A percentile compares a stretch with the other conserved stretches of the same genome.
Conservation (phyloP, 2,113 vertebrate species). For the Rattus norvegicus region GRCr8 NC_086020.1:73282001-73282500, state of each 20-base stretch:
- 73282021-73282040: not conserved
- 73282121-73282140: not conserved
- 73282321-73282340: not conserved
- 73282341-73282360: not conserved
- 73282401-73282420: not conserved
- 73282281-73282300: not conserved
- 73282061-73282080: not conserved
- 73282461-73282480: not conserved
- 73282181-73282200: not conserved
- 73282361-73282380: not conserved
- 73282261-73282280: not conserved
- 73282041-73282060: not conserved
- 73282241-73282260: not conserved
- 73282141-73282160: not conserved
- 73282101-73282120: not conserved
- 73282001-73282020: constrained; percentile 21
- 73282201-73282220: not conserved
- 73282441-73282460: not conserved
- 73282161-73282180: not conserved
- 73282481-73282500: not conserved
- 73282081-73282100: not conserved
- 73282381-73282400: not conserved
- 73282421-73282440: not conserved
- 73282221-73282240: not conserved
- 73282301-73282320: not conserved